Base-by-base conservation (phyloP, 2,113 vertebrate species). In the Thymallus thymallus region DNA sequence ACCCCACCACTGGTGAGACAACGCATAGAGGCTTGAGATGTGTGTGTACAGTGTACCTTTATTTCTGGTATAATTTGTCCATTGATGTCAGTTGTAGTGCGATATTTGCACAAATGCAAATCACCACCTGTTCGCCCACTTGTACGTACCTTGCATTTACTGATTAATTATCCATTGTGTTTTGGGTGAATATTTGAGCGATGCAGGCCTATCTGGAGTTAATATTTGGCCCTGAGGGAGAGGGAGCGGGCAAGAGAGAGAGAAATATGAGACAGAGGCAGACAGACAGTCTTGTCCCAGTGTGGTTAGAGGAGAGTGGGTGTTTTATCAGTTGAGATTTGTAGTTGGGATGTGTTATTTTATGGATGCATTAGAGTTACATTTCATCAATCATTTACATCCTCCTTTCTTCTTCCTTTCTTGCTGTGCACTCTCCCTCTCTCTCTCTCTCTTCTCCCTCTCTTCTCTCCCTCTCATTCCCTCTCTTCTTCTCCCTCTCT, bases 1-100 rank as follows among this genome's bases (percentile, higher is more conserved):
- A 96, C 66, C 96, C 95, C 45, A 95, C 94, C 2, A 88, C 90
- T 0, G 94, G 96, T 97, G 71, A 74, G 83, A 16, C 46, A 16
- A 16, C 10, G 14, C 46, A 10, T 45, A 48, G 46, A 48, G 46
- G 4, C 48, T 16, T 16, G 48, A 41, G 35, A 41, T 41, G 35
- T 41, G 35, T 41, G 35, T 41, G 35, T 41, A 41, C 14, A 51
- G 12, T 51, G 16, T 5, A 14, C 48, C 16, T 51, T 51, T 51
- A 18, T 16, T 51, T 51, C 46, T 13, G 46, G 46, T 14, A 51
- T 18, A 18, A 14, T 18, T 18, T 16, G 48, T 4, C 16, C 48
- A 51, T 51, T 51, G 14, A 51, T 51, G 35, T 41, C 35, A 14
- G 48, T 51, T 51, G 16, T 14, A 51, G 48, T 18, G 16, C 14